Percentiles rank a stretch among this genome's conserved stretches.
Evolutionary conservation across 2,113 vertebrate species (phyloP).

Genomic region (Acrocephalus arundinaceus): DNA sequence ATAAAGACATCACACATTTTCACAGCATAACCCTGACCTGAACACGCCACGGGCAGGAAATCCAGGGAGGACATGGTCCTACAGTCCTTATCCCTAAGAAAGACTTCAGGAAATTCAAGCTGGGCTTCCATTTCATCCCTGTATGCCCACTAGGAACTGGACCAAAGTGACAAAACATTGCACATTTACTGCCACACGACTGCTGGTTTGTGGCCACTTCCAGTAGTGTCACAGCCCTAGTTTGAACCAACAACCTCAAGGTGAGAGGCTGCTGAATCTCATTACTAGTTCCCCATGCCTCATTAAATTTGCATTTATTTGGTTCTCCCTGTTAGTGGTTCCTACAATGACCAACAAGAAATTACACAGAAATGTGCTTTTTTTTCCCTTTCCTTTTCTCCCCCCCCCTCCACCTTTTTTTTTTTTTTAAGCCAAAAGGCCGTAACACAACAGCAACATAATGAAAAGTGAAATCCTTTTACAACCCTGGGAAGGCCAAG

Average conservation of each 20-base stretch:
- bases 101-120: not conserved
- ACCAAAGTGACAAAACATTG: not conserved
- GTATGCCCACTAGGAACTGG: not conserved
- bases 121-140: not conserved
- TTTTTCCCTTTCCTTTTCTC: not conserved
- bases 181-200: not conserved
- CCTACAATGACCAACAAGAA: conserved; percentile 25
- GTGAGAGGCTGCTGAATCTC: conserved; percentile 28
- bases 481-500: conserved; percentile 47
- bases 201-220: not conserved
- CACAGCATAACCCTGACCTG: not conserved
- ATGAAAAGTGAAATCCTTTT: conserved; percentile 66
- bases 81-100: not conserved
- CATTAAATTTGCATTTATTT: conserved; percentile 55
- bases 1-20: fast-evolving
- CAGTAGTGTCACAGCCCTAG: not conserved
- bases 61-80: not conserved
- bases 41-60: fast-evolving
- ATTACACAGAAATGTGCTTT: not conserved
- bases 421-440: not conserved
- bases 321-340: not conserved
- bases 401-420: not conserved
- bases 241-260: conserved; percentile 9
- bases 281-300: not conserved
- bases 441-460: conserved; percentile 20